Percentiles rank a stretch among this genome's conserved stretches.
Conservation (phyloP, 2,113 vertebrate genomes). For the Suricata suricatta region DNA sequence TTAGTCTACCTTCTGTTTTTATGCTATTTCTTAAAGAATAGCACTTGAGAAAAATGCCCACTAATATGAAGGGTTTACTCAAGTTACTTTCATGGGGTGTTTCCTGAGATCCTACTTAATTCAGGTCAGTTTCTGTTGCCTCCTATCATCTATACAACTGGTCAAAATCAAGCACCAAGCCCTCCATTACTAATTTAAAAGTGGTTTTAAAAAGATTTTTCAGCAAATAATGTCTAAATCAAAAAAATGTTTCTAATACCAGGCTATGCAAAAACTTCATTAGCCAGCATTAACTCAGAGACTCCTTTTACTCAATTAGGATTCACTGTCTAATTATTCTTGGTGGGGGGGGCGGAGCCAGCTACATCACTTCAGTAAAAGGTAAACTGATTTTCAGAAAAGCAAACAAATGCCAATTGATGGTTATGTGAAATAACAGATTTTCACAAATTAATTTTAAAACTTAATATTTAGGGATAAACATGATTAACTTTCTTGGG, state of each 20-base stretch:
- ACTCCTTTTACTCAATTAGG: background rate
- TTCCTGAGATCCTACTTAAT: background rate
- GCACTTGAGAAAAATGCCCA: background rate
- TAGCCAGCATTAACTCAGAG: background rate
- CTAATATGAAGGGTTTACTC: background rate
- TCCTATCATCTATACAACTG: background rate
- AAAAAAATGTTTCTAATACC: background rate
- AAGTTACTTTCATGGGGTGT: background rate
- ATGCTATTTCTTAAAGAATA: conserved; percentile 2
- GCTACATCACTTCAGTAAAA: background rate
- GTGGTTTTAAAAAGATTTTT: background rate
- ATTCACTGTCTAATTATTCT: too few relatives aligned
- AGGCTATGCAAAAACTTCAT: background rate
- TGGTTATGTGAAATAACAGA: background rate
- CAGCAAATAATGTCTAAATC: background rate
- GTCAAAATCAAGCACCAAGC: background rate
- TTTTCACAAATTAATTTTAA: background rate
- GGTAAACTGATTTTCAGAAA: background rate
- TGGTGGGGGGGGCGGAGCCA: background rate
- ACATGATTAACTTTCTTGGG: background rate
- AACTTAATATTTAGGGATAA: background rate
- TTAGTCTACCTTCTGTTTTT: background rate
- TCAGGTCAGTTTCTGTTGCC: background rate
- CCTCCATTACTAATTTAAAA: background rate
- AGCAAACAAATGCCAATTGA: background rate